Base-by-base conservation (phyloP, 1,140 invertebrate genomes). In the Vanessa atalanta region DNA sequence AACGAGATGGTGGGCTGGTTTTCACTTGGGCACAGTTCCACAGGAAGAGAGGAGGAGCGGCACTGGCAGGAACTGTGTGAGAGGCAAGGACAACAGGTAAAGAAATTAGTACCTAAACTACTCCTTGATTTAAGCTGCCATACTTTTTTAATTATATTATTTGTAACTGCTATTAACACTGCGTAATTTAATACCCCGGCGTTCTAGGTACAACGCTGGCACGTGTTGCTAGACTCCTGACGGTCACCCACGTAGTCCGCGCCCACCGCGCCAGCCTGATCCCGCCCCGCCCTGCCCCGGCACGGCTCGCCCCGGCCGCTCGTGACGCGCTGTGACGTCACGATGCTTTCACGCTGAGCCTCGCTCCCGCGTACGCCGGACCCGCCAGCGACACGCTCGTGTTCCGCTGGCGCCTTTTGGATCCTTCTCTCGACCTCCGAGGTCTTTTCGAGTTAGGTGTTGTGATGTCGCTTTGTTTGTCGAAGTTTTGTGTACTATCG, bases 1-100 rank as follows among this genome's bases (percentile, higher is more conserved):
- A 98, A 98, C 83, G 98, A 99, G 90, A 97, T 99, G 96, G 97
- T 99, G 73, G 98, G 98, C 61, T 99, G 98, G 98, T 98, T 99
- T 92, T 97, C 97, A 72, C 89, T 99, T 63, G 98, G 98, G 13
- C 93, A 97, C 83, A 98, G 97, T 90, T 97, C 97, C 76, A 98
- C 97, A 26, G 97, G 98, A 16, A 96, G 97, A 61, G 98, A 99
- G 83, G 97, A 98, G 89, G 93, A 96, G n/a, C 95, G 97, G 11
- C 98, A 99, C 87, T 99, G 98, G 98, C 96, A 96, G 84, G 98
- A 99, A 81, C 98, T 99, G 95, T 94, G 95, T 47, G 94, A 95
- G 60, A 89, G 94, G 50, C 91, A 90, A 31, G 91, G 91, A 2
- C 90, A 93, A 65, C 93, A 93, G 86, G 90, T 92, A 53, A 47